Evolutionary conservation across 2,113 vertebrate species (phyloP).

Genomic region (Heterocephalus glaber): DNA sequence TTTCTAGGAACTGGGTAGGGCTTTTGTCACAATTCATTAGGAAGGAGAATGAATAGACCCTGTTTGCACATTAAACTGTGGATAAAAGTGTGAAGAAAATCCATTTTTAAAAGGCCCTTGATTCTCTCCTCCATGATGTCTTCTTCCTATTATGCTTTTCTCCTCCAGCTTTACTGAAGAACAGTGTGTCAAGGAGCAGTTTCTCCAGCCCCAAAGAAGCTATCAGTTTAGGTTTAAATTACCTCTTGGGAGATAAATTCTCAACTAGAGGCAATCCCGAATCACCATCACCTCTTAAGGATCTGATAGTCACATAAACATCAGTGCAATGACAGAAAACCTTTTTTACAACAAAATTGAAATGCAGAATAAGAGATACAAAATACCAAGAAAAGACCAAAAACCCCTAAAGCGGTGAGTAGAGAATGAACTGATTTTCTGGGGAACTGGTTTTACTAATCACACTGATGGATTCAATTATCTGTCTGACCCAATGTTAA

Average conservation of each 20-base stretch:
- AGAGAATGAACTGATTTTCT: constrained; percentile 18
- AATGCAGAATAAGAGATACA: constrained; percentile 49
- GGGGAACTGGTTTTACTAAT: background rate
- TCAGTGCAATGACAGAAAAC: background rate
- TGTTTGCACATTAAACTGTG: constrained; percentile 66
- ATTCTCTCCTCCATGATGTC: constrained; percentile 31
- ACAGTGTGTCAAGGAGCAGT: background rate
- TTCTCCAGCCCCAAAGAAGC: constrained; percentile 14
- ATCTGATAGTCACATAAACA: constrained; percentile 53
- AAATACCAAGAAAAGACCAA: background rate
- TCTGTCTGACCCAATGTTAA: background rate
- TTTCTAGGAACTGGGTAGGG: constrained; percentile 5
- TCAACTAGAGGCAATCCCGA: constrained; percentile 36
- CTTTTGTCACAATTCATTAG: constrained; percentile 48
- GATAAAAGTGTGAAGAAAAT: constrained; percentile 22
- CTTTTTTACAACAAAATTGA: constrained; percentile 29
- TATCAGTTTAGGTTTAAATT: constrained; percentile 51
- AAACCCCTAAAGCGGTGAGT: background rate
- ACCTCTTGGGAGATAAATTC: constrained; percentile 47
- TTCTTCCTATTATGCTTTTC: background rate
- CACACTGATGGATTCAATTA: background rate
- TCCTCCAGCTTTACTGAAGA: constrained; percentile 18
- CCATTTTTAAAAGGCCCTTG: background rate
- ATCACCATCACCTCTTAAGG: background rate
- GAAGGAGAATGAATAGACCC: background rate